These are phyloP conservation scores for Steinernema scapterisci DNA, from an alignment of 2,888 invertebrate genomes.

Conservation along the genomic window DNA sequence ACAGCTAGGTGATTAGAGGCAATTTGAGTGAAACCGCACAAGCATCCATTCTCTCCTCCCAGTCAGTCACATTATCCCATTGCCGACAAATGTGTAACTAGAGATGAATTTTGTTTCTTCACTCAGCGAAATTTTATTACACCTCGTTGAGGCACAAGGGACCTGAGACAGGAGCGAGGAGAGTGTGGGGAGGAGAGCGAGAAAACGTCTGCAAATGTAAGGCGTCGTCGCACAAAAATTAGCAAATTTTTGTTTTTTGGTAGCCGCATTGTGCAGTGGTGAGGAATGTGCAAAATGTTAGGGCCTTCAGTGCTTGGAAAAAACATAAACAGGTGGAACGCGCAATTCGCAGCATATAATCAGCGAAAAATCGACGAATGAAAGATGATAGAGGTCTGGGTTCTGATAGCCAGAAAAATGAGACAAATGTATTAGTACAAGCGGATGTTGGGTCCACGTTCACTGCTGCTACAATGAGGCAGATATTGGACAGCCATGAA, in stretches of 20 bases:
- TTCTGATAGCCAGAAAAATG: too few species aligned
- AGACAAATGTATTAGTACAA: too few species aligned
- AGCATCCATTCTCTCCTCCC: constrained; percentile 10
- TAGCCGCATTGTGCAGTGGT: too few species aligned
- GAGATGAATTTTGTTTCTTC: constrained; percentile 32
- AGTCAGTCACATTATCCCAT: constrained; percentile 30
- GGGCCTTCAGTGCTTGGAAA: too few species aligned
- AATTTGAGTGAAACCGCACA: constrained; percentile 3
- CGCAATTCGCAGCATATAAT: too few species aligned
- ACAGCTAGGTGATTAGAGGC: not conserved
- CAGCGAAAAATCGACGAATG: too few species aligned
- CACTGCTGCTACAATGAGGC: too few species aligned
- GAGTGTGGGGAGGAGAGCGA: not conserved
- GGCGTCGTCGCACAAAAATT: constrained; percentile 2
- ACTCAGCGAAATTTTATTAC: constrained; percentile 31
- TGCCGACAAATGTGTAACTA: constrained; percentile 33
- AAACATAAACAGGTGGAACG: too few species aligned
- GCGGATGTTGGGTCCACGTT: too few species aligned
- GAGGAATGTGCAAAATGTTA: too few species aligned
- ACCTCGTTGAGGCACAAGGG: constrained; percentile 23
- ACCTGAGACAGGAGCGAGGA: constrained; percentile 9
- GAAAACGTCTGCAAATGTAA: constrained; percentile 15
- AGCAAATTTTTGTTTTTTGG: not conserved
- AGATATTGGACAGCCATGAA: too few species aligned
- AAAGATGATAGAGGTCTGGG: too few species aligned